A percentile compares a stretch with the other conserved stretches of the same genome.
These are phyloP conservation scores for Hemibagrus wyckioides DNA, from an alignment of 2,113 vertebrate genomes.

Conservation along the genomic window DNA sequence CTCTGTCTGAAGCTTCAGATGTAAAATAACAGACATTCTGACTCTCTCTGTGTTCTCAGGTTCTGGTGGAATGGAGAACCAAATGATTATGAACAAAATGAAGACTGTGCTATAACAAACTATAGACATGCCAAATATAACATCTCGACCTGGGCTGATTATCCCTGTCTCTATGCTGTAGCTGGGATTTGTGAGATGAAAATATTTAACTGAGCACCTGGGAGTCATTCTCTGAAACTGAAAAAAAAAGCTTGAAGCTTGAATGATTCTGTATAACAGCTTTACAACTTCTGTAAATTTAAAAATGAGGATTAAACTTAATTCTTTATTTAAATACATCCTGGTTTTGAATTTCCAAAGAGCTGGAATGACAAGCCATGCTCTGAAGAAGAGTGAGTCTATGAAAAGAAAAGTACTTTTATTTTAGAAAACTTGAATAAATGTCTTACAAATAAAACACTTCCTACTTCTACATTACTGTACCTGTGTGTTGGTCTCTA, in stretches of 20 bases:
- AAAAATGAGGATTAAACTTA: not conserved
- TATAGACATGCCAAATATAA: not conserved
- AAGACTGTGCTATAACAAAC: not conserved
- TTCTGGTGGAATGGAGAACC: not conserved
- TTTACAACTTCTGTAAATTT: not conserved
- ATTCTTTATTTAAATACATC: not conserved
- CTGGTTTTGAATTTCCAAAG: not conserved
- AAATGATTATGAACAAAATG: not conserved
- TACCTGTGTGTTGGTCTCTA: no score
- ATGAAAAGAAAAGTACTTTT: not conserved
- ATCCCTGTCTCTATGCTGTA: not conserved
- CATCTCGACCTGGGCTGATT: slow-evolving; percentile 11
- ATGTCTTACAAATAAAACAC: not conserved
- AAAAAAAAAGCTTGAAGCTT: not conserved
- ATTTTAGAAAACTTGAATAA: not conserved
- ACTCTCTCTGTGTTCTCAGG: not conserved
- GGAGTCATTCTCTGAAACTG: no score
- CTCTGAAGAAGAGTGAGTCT: no score
- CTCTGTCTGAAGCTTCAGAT: not conserved
- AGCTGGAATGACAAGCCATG: not conserved
- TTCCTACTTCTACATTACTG: not conserved
- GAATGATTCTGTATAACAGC: not conserved
- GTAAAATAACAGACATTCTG: not conserved
- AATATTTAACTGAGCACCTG: not conserved
- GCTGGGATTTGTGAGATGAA: not conserved